Base-by-base conservation (phyloP, 2,888 invertebrate genomes). In the Acanthosepion lycidas region DNA sequence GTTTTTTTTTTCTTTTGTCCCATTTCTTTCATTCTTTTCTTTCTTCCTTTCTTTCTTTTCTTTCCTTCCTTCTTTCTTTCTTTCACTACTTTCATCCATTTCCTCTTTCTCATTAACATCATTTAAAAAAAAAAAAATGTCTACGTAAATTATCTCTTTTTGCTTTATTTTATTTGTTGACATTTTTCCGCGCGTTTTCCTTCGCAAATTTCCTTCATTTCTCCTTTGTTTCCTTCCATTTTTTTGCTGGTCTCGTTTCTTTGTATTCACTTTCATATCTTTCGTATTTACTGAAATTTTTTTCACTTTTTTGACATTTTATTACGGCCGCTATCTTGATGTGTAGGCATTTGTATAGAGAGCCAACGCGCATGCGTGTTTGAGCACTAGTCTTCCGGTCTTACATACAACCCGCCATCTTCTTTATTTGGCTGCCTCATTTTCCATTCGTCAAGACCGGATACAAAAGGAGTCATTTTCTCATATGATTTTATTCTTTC, bases 391-490 rank as follows among this genome's bases (percentile, higher is more conserved):
- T 78, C 78, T 78, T 78, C 78, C 78, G 78, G 78, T 78, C 5
- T 78, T n/a, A 33, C 78, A 78, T 78, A 78, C 78, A 33, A n/a
- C n/a, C 78, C n/a, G 78, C 78, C n/a, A 78, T 78, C 9, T 78
- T 78, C n/a, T 78, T 15, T 78, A 78, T 33, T 78, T 12, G 33
- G n/a, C n/a, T 78, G 15, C n/a, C n/a, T 78, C 33, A 33, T n/a
- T 78, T 78, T n/a, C n/a, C 18, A 33, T 78, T 78, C 78, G 78
- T 33, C 78, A 33, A 78, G n/a, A n/a, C n/a, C n/a, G 78, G n/a
- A 78, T 33, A 78, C n/a, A 78, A 78, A 78, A n/a, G 78, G n/a
- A 78, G 78, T 78, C n/a, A 78, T 78, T 78, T 78, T 78, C 78
- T 78, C n/a, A 78, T 78, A 78, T 78, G 78, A 78, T 78, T 78